Evolutionary conservation across 2,888 invertebrate species (phyloP).

Genomic region (Calameuta filiformis): DNA sequence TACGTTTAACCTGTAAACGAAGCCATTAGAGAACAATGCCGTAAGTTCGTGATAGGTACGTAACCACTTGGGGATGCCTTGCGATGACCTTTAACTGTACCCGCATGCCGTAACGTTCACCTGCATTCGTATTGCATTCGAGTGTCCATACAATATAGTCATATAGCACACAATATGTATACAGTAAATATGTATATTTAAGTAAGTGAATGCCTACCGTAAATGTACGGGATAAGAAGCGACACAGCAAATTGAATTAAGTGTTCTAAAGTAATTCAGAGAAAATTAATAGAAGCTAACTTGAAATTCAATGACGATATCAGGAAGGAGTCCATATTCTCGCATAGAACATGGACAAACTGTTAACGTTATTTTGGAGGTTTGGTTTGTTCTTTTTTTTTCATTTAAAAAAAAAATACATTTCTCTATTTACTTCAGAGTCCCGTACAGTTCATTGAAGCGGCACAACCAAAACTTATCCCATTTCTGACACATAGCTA

Average conservation of each 20-base stretch:
- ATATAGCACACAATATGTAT: not conserved
- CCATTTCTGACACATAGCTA: not conserved
- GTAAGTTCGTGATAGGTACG: slow-evolving; percentile 48
- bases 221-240: not conserved
- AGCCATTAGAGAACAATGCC: slow-evolving; percentile 55
- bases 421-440: not conserved
- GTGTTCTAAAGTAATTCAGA: not conserved
- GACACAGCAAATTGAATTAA: not conserved
- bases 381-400: not conserved
- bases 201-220: not conserved
- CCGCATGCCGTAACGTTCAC: slow-evolving; percentile 55
- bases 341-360: not conserved
- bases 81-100: slow-evolving; percentile 60
- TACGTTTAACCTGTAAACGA: slow-evolving; percentile 28
- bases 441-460: not conserved
- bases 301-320: not conserved
- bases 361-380: not conserved
- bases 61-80: slow-evolving; percentile 28
- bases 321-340: not conserved
- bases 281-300: not conserved
- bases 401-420: not conserved
- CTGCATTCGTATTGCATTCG: slow-evolving; percentile 31
- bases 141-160: not conserved
- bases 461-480: not conserved
- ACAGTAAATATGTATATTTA: not conserved